Evolutionary conservation across 2,797 vertebrate species (phyloP), one percentile per base, ranked within the genome.

Genomic region (Acanthurus lineatus): DNA sequence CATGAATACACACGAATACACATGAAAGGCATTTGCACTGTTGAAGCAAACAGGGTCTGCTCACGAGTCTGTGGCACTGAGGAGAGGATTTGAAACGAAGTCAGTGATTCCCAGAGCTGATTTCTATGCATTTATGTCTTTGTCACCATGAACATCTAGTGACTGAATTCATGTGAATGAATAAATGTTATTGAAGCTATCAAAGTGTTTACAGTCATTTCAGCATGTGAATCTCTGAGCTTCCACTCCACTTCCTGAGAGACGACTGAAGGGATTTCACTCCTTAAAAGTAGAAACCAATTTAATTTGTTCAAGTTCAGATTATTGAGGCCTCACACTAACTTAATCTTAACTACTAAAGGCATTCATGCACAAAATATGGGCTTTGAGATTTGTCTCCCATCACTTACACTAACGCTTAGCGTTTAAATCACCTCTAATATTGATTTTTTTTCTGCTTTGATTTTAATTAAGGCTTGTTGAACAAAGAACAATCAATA

Each of bases 121-220:
- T 70, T 73, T 53, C 1, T n/a, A 20, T 25, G 20, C 5, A 0
- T 60, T 12, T 63, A 28, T 16, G 68, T 47, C 20, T 42, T 19
- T 1, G 3, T 25, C 17, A 38, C 6, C 8, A n/a, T 6, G 3
- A 6, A 66, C 20, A 65, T 10, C 47, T 14, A 49, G 59, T 10
- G 9, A 51, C 32, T 65, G 25, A 17, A 83, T 83, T 73, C 62
- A 40, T 67, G 60, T 25, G 25, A 25, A 25, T 25, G 25, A 25
- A 25, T 25, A 25, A 25, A 25, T 25, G 25, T 25, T 25, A 25
- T 2, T 25, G 25, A 25, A 25, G 25, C 25, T 25, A 3, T 25
- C 25, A 25, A 58, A 35, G 17, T 15, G 19, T 17, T 38, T 25
- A 11, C 1, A 1, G 15, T 52, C 10, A 25, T 51, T n/a, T 15